Conservation (phyloP, 2,797 vertebrate species). For the Acanthurus lineatus region DNA sequence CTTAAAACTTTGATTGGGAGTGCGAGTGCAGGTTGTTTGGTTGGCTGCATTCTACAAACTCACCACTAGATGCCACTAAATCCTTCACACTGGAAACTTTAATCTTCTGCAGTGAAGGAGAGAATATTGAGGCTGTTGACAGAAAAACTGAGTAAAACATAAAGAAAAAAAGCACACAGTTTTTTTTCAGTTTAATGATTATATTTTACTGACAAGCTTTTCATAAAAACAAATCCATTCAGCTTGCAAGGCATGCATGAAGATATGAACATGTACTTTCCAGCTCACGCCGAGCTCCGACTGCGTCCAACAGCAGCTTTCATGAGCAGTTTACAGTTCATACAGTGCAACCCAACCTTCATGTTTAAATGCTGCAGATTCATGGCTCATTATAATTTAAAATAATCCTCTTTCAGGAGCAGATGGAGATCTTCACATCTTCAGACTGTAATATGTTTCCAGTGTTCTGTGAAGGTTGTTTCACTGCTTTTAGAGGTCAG, state of each 20-base stretch:
- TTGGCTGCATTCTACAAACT: too few species aligned
- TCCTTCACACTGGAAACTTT: too few species aligned
- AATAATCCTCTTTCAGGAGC: slow-evolving; percentile 1
- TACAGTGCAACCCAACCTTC: slow-evolving; percentile 9
- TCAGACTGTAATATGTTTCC: neutral
- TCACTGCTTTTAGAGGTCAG: slow-evolving; percentile 3
- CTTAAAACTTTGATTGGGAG: too few species aligned
- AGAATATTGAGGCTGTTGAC: too few species aligned
- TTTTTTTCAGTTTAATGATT: slow-evolving; percentile 70
- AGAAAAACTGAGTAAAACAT: too few species aligned
- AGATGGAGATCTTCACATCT: neutral
- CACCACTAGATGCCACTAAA: too few species aligned
- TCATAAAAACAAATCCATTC: slow-evolving; percentile 40
- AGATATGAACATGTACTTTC: slow-evolving; percentile 15
- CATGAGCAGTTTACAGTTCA: slow-evolving; percentile 21
- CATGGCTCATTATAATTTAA: slow-evolving; percentile 21
- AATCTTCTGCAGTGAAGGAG: too few species aligned
- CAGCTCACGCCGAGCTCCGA: neutral
- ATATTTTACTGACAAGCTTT: slow-evolving; percentile 50
- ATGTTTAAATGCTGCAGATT: slow-evolving; percentile 2
- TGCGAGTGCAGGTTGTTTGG: too few species aligned
- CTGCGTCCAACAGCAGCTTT: slow-evolving; percentile 30
- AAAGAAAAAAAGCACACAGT: too few species aligned
- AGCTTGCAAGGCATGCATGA: slow-evolving; percentile 56
- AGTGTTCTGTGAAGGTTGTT: slow-evolving; percentile 12